Conservation (phyloP, 2,113 vertebrate species). For the Lophius piscatorius region DNA sequence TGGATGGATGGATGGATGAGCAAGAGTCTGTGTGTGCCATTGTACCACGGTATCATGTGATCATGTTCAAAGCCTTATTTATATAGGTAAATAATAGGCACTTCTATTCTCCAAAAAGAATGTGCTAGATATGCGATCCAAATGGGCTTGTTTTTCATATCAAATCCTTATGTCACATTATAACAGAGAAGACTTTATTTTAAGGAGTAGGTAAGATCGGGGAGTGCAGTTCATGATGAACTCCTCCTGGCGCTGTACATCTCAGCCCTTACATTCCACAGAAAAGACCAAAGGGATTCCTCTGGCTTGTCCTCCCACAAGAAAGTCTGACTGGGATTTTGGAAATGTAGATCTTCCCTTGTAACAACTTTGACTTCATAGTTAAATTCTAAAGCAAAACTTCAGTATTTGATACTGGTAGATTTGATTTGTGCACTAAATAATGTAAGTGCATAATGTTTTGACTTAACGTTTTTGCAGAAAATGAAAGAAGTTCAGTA, state of each 20-base stretch:
- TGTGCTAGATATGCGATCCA: no score
- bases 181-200: conserved; percentile 12
- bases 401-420: no score
- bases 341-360: not conserved
- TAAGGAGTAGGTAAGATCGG: conserved; percentile 15
- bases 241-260: conserved; percentile 15
- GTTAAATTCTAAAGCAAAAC: no score
- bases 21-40: conserved; percentile 40
- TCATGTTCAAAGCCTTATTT: no score
- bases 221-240: conserved; percentile 34
- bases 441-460: no score
- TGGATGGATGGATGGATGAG: no score
- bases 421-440: no score
- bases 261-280: conserved; percentile 42
- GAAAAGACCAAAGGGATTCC: conserved; percentile 15
- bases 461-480: no score
- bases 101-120: no score
- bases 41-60: conserved; percentile 74
- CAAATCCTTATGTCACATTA: conserved; percentile 1
- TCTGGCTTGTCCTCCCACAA: conserved; percentile 3
- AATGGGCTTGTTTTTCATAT: no score
- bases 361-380: conserved; percentile 3
- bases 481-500: no score
- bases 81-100: no score
- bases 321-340: not conserved